These are phyloP conservation scores for Parnassius orleans DNA, from an alignment of 2,888 invertebrate genomes.

Conservation along the genomic window DNA sequence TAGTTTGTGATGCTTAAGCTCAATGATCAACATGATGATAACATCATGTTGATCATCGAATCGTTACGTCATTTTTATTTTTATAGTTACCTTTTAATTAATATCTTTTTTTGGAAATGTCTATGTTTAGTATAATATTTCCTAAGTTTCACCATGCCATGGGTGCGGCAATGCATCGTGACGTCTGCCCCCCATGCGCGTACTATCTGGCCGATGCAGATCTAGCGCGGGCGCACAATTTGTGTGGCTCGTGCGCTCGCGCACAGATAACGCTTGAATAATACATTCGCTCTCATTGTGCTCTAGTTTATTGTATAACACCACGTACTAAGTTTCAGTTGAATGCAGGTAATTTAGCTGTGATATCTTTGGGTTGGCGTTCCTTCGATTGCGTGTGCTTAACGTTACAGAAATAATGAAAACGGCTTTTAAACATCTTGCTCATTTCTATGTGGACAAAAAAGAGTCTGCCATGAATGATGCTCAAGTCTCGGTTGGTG, in stretches of 20 bases:
- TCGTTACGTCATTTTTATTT: too few relatives aligned
- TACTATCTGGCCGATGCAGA: constrained; percentile 48
- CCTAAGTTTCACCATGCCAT: constrained; percentile 24
- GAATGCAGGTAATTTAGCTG: constrained; percentile 13
- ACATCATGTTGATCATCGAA: too few relatives aligned
- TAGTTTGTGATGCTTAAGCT: too few relatives aligned
- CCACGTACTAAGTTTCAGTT: constrained; percentile 16
- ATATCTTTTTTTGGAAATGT: too few relatives aligned
- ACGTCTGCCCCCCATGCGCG: constrained; percentile 38
- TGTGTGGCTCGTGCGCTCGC: constrained; percentile 64
- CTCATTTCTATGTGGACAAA: too few relatives aligned
- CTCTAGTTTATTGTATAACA: constrained; percentile 48
- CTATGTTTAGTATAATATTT: neutral
- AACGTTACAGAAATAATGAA: neutral
- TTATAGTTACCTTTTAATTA: too few relatives aligned
- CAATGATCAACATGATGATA: too few relatives aligned
- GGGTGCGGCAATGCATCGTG: constrained; percentile 42
- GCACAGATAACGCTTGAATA: constrained; percentile 62
- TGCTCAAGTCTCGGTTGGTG: too few relatives aligned
- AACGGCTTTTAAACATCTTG: too few relatives aligned
- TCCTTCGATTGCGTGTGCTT: constrained; percentile 3
- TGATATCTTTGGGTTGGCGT: constrained; percentile 17
- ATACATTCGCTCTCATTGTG: constrained; percentile 62
- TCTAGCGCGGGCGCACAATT: constrained; percentile 60
- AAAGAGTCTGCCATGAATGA: too few relatives aligned